These are phyloP conservation scores for Cossypha caffra DNA, from an alignment of 2,797 vertebrate species.

Conservation along the genomic window DNA sequence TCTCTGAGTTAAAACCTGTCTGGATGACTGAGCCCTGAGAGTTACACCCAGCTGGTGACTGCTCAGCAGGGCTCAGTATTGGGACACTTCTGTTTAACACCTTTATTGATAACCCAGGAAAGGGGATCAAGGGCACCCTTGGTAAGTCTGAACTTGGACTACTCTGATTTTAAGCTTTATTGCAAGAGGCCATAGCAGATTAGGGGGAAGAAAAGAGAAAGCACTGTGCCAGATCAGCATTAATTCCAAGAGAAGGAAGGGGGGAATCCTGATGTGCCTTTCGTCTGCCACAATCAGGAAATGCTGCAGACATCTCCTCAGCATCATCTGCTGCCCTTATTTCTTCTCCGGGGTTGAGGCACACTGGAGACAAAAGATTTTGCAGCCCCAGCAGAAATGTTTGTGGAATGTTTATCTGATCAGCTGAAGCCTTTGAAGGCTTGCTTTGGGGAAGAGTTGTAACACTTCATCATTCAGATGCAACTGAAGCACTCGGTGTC, in stretches of 20 bases:
- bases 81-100: not conserved
- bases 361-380: conserved; percentile 43
- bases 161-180: not conserved
- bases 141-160: not conserved
- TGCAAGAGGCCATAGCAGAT: not conserved
- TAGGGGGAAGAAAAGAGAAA: not conserved
- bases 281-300: conserved; percentile 64
- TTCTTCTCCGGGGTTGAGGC: not conserved
- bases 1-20: not conserved
- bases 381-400: conserved; percentile 67
- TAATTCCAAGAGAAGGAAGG: not conserved
- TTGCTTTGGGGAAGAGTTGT: conserved; percentile 66
- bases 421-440: conserved; percentile 44
- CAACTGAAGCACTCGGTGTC: conserved; percentile 22
- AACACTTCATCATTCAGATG: conserved; percentile 75
- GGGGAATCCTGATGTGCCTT: not conserved
- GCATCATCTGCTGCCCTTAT: conserved; percentile 69
- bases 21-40: not conserved
- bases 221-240: not conserved
- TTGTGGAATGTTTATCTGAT: conserved; percentile 71
- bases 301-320: conserved; percentile 66
- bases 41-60: not conserved
- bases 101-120: not conserved
- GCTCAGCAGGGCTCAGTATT: not conserved
- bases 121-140: accelerated